Conservation (phyloP, 2,797 vertebrate genomes). For the Sphenodon punctatus region DNA sequence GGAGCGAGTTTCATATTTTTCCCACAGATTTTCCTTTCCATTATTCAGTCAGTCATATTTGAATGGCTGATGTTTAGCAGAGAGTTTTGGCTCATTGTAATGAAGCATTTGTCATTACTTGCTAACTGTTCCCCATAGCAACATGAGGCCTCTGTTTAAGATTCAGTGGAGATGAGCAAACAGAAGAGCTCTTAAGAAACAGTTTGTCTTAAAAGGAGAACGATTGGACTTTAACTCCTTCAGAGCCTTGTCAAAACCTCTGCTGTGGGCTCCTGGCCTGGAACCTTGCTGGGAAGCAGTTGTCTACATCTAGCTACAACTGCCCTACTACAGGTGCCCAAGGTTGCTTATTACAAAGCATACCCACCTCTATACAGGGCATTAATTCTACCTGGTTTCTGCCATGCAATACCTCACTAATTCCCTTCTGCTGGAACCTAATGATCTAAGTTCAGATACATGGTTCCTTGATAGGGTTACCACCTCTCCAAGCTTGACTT, state of each 20-base stretch:
- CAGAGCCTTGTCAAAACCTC: background rate
- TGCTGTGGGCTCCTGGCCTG: background rate
- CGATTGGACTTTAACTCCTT: constrained; percentile 39
- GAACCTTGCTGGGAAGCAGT: no score
- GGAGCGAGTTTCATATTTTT: constrained; percentile 41
- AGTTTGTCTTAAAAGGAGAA: background rate
- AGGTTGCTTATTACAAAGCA: no score
- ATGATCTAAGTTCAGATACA: no score
- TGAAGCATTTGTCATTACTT: constrained; percentile 50
- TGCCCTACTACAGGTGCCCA: no score
- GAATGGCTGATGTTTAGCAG: constrained; percentile 54
- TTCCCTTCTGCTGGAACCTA: no score
- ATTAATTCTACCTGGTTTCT: no score
- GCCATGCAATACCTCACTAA: no score
- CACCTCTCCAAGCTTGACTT: no score
- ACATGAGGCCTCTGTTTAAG: constrained; percentile 55
- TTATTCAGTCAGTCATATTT: constrained; percentile 25
- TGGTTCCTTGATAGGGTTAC: no score
- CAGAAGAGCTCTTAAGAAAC: constrained; percentile 52
- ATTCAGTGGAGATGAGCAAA: constrained; percentile 46
- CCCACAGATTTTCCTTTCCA: constrained; percentile 26
- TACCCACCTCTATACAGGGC: no score
- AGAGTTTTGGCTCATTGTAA: constrained; percentile 8
- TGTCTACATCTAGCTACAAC: no score
- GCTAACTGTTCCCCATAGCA: constrained; percentile 51